Percentiles rank a stretch among this genome's conserved stretches.
These are phyloP conservation scores for Steatocranus sp. DNA, from an alignment of 2,797 vertebrate genomes.

Conservation along the genomic window DNA sequence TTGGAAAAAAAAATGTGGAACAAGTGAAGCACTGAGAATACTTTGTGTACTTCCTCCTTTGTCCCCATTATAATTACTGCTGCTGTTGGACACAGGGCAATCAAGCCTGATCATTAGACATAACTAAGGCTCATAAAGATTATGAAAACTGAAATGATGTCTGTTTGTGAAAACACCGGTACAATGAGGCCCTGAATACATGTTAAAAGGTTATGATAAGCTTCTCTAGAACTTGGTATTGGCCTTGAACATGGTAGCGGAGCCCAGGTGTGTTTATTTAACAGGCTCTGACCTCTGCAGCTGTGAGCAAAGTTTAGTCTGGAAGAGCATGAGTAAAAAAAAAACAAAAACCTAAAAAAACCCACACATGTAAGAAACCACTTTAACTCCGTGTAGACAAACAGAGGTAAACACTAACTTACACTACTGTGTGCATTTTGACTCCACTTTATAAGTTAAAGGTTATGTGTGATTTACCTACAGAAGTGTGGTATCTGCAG, in stretches of 20 bases:
- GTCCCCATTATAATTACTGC: not conserved
- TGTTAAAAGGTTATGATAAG: not conserved
- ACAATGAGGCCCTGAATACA: not conserved
- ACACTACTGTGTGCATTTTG: not conserved
- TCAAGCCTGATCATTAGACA: not conserved
- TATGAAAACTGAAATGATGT: not conserved
- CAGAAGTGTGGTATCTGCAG: not conserved
- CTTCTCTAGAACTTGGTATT: not conserved
- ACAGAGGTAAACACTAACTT: not conserved
- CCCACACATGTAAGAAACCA: not conserved
- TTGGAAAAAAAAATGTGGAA: not conserved
- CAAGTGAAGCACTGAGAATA: not conserved
- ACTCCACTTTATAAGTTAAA: not conserved
- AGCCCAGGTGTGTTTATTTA: not conserved
- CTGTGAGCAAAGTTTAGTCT: not conserved
- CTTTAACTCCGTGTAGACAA: not conserved
- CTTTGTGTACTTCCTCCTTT: not conserved
- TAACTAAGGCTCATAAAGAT: not conserved
- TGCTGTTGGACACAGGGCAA: not conserved
- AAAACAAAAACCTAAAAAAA: not conserved
- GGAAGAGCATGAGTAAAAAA: too few species aligned
- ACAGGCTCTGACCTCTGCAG: not conserved
- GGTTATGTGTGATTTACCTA: not conserved
- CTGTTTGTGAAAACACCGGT: not conserved
- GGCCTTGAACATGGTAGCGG: not conserved